Evolutionary conservation across 2,797 vertebrate genomes (phyloP), one percentile per base, ranked within the genome.

Genomic region (Poecilia wingei): DNA sequence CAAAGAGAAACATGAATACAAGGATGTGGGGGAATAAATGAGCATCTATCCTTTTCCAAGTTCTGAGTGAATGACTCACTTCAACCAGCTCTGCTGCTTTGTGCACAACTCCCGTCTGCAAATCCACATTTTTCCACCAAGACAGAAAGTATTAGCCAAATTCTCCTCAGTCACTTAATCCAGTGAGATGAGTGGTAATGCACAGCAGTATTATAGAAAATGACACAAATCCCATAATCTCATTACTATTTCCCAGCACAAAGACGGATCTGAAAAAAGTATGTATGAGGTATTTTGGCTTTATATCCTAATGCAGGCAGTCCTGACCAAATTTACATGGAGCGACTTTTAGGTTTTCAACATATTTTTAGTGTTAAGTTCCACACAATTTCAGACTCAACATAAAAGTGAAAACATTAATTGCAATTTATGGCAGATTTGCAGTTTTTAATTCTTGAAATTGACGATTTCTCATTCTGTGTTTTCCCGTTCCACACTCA

Each of bases 191-290:
- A 87, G 82, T n/a, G 55, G 83, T 82, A 83, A 88, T 82, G 81
- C 80, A 81, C 43, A 73, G 86, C 41, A 16, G 80, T 80, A 87
- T 89, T 90, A 84, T 86, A 79, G 87, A 79, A 28, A 91, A 84
- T 88, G 89, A 92, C 84, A 89, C 82, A 90, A 94, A 94, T 92
- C 90, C 91, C 86, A 83, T 95, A 94, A 94, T 94, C 91, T 88
- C 81, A 93, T 93, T 94, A 91, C 79, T 79, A 87, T n/a, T 45
- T 85, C n/a, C 64, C 85, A 66, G 39, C 16, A 2, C 25, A 72
- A 51, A 59, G 55, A 3, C 10, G 1, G 55, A 31, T 18, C 28
- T 28, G 55, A 49, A 46, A 49, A 46, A 71, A n/a, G 25, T 33
- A 39, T 66, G 33, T 10, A 66, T 41, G 10, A 0, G 20, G 33